These are phyloP conservation scores for Thera obeliscata DNA, from an alignment of 2,888 invertebrate genomes.

Conservation along the genomic window DNA sequence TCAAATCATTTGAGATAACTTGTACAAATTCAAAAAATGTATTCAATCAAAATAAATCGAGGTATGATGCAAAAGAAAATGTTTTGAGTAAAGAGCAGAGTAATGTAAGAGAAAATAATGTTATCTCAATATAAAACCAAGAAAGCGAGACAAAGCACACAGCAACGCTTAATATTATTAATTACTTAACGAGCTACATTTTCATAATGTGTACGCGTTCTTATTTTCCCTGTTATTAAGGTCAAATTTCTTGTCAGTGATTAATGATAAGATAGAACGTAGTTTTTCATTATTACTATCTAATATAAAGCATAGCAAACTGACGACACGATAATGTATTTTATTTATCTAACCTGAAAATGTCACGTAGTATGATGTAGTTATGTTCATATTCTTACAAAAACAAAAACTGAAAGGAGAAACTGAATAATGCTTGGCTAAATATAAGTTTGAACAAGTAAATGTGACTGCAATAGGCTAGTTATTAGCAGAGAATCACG, in stretches of 20 bases:
- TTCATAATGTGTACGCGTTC: slow-evolving; percentile 42
- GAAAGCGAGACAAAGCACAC: slow-evolving; percentile 69
- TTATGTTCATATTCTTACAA: not conserved
- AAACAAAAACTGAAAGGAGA: slow-evolving; percentile 13
- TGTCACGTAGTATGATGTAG: slow-evolving; percentile 35
- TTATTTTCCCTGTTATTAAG: slow-evolving; percentile 47
- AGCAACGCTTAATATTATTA: slow-evolving; percentile 50
- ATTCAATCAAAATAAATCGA: slow-evolving; percentile 7
- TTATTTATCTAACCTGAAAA: slow-evolving; percentile 49
- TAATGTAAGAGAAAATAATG: slow-evolving; percentile 32
- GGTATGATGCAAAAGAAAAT: slow-evolving; percentile 7
- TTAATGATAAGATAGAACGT: slow-evolving; percentile 47
- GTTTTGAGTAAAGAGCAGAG: slow-evolving; percentile 3
- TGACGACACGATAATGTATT: slow-evolving; percentile 29
- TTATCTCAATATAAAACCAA: slow-evolving; percentile 53
- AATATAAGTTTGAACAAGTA: slow-evolving; percentile 1
- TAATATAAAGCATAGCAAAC: slow-evolving; percentile 36
- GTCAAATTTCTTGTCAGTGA: slow-evolving; percentile 47
- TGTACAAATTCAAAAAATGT: slow-evolving; percentile 4
- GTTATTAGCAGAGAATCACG: slow-evolving; percentile 45
- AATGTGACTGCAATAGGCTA: slow-evolving; percentile 8
- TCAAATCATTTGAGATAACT: not conserved
- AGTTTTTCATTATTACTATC: slow-evolving; percentile 37
- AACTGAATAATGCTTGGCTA: no score
- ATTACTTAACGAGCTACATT: slow-evolving; percentile 55